Base-by-base conservation (phyloP, 2,888 invertebrate species). In the Dione juno region DNA sequence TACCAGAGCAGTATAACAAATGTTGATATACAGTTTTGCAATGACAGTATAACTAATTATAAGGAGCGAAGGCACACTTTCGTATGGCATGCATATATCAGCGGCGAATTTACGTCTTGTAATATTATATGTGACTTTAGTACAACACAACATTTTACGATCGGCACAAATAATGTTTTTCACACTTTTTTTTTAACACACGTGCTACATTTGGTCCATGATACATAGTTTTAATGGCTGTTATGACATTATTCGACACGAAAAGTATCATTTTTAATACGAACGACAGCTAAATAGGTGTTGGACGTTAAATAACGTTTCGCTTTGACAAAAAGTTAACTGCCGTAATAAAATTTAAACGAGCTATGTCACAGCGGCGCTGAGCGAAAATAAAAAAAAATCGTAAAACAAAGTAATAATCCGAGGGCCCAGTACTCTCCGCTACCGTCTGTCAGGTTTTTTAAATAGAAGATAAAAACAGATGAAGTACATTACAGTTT, bases 321-420 rank as follows among this genome's bases (percentile, higher is more conserved):
- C 78, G 84, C 92, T 92, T 92, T 92, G 92, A 91, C 92, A 92
- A 91, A 92, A 92, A 91, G 83, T 90, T 90, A 85, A 90, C 86
- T 82, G 82, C 76, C 80, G 81, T 90, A 88, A 90, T 89, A 87
- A 82, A 86, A 79, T 76, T 76, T 77, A 82, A 87, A 90, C 87
- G 89, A 87, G 82, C 87, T 77, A 69, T 91, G 92, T 91, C 92
- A 89, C 90, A 90, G 84, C 78, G 81, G 82, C 37, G 79, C 81
- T 82, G 84, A 84, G 81, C 82, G 85, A 88, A 89, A 87, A 88
- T 6, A 52, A 52, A 37, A 45, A 86, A 84, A 74, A 61, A 61
- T 37, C 70, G 61, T 37, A 54, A 59, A 68, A 21, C n/a, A 35
- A 40, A 41, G 54, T 70, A n/a, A 41, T 57, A 71, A 57, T 59